Evolutionary conservation across 2,888 invertebrate species (phyloP), one percentile per base, ranked within the genome.

Genomic region (Bursaphelenchus okinawaensis): DNA sequence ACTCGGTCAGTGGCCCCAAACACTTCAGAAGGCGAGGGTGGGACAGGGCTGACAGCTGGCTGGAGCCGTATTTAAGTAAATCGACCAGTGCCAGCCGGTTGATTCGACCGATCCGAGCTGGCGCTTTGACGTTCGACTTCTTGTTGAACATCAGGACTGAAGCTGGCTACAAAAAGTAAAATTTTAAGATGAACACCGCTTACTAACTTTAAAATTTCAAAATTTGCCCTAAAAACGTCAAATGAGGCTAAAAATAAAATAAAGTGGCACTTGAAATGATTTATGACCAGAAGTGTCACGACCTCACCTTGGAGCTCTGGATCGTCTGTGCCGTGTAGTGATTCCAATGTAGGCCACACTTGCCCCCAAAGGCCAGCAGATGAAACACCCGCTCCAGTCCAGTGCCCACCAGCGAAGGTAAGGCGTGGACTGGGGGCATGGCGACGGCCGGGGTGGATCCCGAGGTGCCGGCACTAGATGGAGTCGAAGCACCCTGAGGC

Each of bases 61-160:
- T 76, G 28, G 75, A 70, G 54, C 76, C 79, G 62, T 76, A 76
- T 19, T 24, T 72, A 54, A 80, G 71, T 24, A 80, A 59, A 65
- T 81, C 80, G 24, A 69, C 59, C 24, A 80, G 69, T 1, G 75
- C 70, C 50, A 79, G 75, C 52, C 78, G 74, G 66, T 77, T 79
- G 59, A 74, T 68, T 27, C 78, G 67, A n/a, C 80, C 80, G 22
- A 80, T 66, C 55, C 79, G 68, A 7, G 80, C 75, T 52, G 78
- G 75, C 7, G 80, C 80, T 58, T 79, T 79, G 20, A 79, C 72
- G 63, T 80, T 80, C 55, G 63, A 63, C 63, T 77, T 76, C 56
- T 74, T 76, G 28, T 77, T 76, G 69, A 79, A 80, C 12, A 79
- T 70, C 52, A 81, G 66, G 23, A 80, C 66, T 1, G 79, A 76